phyloP scores from a whole-genome alignment of 37 sponge, comb jelly and placozoan species.

The Halichondria panicea region DNA sequence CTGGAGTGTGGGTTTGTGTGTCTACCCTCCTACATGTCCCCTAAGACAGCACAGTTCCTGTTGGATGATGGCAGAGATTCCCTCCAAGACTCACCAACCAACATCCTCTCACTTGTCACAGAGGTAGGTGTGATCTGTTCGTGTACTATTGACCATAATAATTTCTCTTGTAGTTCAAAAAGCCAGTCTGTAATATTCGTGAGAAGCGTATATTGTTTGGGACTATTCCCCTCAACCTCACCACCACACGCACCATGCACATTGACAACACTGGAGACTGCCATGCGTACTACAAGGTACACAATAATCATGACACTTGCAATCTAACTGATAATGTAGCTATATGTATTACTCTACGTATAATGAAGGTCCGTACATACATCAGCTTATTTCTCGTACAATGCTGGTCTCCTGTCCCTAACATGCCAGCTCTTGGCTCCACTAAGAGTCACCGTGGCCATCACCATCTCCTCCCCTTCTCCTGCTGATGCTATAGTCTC shows the following conservation, averaged over 20 bases:
- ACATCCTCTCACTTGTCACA: neutral
- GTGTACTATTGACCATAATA: neutral
- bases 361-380: too few relatives aligned
- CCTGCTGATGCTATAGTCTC: too few relatives aligned
- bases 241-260: conserved; percentile 27
- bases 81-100: neutral
- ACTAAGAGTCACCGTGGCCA: too few relatives aligned
- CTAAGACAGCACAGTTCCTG: conserved; percentile 34
- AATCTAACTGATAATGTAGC: too few relatives aligned
- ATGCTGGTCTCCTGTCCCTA: too few relatives aligned
- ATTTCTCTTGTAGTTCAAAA: conserved; percentile 26
- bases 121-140: neutral
- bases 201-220: conserved; percentile 67
- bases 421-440: too few relatives aligned
- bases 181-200: conserved; percentile 28
- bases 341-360: too few relatives aligned
- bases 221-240: conserved; percentile 61
- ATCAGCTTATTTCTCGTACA: too few relatives aligned
- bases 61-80: conserved; percentile 13
- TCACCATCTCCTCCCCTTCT: too few relatives aligned
- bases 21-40: conserved; percentile 44
- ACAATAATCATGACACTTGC: neutral
- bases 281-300: conserved; percentile 57
- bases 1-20: conserved; percentile 74
- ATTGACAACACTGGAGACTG: conserved; percentile 61